Evolutionary conservation across 2,888 invertebrate species (phyloP).

Genomic region (Torymus auratus): DNA sequence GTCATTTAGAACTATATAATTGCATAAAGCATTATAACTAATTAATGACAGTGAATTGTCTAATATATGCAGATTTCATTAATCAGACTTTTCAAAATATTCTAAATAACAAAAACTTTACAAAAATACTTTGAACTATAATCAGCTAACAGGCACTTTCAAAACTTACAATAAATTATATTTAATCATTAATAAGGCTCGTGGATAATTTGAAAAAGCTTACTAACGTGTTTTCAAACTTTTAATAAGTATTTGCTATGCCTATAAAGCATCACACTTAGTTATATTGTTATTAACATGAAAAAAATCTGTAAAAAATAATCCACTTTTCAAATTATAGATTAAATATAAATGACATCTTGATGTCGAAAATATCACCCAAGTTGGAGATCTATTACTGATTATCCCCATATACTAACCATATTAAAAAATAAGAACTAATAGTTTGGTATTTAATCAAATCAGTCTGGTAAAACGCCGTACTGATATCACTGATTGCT

Average conservation of each 20-base stretch:
- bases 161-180: neutral
- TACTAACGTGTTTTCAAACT: too few relatives aligned
- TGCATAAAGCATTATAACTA: neutral
- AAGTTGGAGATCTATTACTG: neutral
- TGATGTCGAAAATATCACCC: slow-evolving; percentile 27
- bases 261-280: too few relatives aligned
- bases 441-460: neutral
- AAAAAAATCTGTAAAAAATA: too few relatives aligned
- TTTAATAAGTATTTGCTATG: too few relatives aligned
- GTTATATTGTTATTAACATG: too few relatives aligned
- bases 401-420: too few relatives aligned
- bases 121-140: slow-evolving; percentile 24
- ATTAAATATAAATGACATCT: neutral
- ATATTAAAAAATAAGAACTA: neutral
- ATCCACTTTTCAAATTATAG: neutral
- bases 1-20: slow-evolving; percentile 1
- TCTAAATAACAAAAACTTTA: slow-evolving; percentile 1
- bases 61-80: neutral
- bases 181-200: neutral
- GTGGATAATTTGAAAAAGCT: too few relatives aligned
- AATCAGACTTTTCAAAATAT: slow-evolving; percentile 12
- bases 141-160: slow-evolving; percentile 15
- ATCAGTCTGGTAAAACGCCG: neutral
- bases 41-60: neutral
- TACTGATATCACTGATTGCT: slow-evolving; percentile 6